phyloP scores from a whole-genome alignment of 2,113 vertebrate species.

The Xiphophorus hellerii region DNA sequence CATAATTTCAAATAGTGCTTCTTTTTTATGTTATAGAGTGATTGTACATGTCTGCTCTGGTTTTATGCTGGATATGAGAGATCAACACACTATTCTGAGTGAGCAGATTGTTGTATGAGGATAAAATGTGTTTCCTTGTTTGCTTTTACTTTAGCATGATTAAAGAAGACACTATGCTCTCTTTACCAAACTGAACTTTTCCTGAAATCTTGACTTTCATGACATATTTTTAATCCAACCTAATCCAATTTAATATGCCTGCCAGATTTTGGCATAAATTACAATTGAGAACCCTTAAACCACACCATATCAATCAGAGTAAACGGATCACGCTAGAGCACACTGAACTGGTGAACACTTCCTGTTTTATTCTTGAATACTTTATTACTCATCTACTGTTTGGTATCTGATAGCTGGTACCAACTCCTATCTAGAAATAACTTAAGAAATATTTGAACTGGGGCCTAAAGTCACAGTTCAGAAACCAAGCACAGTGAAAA shows the following conservation, averaged over 20 bases:
- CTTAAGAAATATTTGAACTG: no score
- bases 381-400: no score
- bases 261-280: no score
- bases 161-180: neutral
- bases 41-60: constrained; percentile 42
- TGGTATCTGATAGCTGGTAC: no score
- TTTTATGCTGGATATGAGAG: constrained; percentile 60
- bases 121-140: constrained; percentile 35
- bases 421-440: no score
- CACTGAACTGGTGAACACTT: neutral
- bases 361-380: neutral
- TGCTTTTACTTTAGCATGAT: neutral
- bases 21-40: constrained; percentile 33
- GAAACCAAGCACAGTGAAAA: no score
- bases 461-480: no score
- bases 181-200: neutral
- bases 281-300: no score
- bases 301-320: neutral
- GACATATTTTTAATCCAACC: no score
- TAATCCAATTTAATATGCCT: no score
- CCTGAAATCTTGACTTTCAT: neutral
- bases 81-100: constrained; percentile 20
- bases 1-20: constrained; percentile 29
- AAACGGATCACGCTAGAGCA: neutral
- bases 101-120: constrained; percentile 45